Evolutionary conservation across 2,113 vertebrate species (phyloP), one percentile per base, ranked within the genome.

Genomic region (Leptobrachium leishanense): DNA sequence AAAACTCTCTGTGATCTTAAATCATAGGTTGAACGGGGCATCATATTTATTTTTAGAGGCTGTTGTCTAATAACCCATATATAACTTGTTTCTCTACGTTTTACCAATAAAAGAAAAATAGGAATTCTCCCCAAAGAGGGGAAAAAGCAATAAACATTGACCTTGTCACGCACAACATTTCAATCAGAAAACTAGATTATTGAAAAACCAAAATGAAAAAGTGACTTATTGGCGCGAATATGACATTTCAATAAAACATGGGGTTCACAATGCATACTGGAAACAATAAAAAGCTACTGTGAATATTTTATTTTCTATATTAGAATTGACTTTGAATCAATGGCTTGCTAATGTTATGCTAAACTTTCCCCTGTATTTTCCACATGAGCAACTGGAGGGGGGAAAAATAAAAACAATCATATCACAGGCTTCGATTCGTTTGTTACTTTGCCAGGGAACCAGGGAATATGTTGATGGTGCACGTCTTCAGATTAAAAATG

Each of bases 281-380:
- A 78, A 70, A 46, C 20, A 68, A 70, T 39, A 54, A 44, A 59
- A 84, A 80, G 83, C 75, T 68, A 13, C 68, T 82, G 76, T 68
- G 73, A 85, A 81, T 86, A 83, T 76, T 82, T 84, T 80, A 81
- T 79, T 86, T 79, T 75, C 46, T 67, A 76, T 83, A 84, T 79
- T 77, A 79, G 39, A 69, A 82, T 76, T 20, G 73, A 74, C 81
- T 83, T 63, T 75, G 69, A 74, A 83, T 64, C 10, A 64, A 82
- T 71, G 62, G 2, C 69, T 76, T 79, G 77, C n/a, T 46, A 15
- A 74, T 65, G 70, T 2, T 75, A 40, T 82, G 68, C 80, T 82
- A 83, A 82, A 31, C 42, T 72, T 68, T 71, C 54, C 39, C 6
- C 6, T 5, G 5, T 64, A 39, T 64, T 64, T 64, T 64, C 20